Percentiles rank a stretch among this genome's conserved stretches.
phyloP scores from a whole-genome alignment of 2,888 invertebrate genomes.

The Chelonus formosanus region DNA sequence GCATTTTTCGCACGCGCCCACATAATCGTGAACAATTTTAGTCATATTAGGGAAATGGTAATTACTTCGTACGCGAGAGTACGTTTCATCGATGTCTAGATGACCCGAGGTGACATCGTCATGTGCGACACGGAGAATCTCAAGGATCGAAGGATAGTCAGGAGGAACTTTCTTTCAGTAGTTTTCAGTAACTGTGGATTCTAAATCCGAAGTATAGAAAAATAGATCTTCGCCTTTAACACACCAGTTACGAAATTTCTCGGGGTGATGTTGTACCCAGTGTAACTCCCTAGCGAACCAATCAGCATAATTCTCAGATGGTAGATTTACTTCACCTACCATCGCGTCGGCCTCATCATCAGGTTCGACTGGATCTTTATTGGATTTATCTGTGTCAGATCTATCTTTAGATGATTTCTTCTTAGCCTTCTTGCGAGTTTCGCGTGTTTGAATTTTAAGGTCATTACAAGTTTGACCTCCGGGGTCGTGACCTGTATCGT shows the following conservation, averaged over 20 bases:
- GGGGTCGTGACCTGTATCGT: too few relatives aligned
- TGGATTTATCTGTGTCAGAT: too few relatives aligned
- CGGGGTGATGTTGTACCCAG: constrained; percentile 7
- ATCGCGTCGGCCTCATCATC: too few relatives aligned
- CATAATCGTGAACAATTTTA: constrained; percentile 18
- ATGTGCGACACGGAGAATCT: constrained; percentile 14
- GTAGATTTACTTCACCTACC: too few relatives aligned
- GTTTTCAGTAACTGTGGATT: constrained; percentile 27
- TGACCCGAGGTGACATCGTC: constrained; percentile 7
- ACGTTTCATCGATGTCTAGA: constrained; percentile 32
- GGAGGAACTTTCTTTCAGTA: constrained; percentile 30
- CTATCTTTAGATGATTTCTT: too few relatives aligned
- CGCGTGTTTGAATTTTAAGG: too few relatives aligned
- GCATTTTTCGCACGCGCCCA: constrained; percentile 27
- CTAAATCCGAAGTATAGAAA: constrained; percentile 23
- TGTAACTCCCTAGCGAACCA: constrained; percentile 32
- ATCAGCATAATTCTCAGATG: too few relatives aligned
- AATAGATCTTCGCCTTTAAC: constrained; percentile 16
- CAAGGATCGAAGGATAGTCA: neutral
- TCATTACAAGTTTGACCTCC: constrained; percentile 29
- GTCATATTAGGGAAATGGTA: constrained; percentile 32
- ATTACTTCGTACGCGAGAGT: constrained; percentile 27
- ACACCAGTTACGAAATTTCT: constrained; percentile 30
- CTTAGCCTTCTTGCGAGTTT: too few relatives aligned
- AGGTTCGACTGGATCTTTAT: too few relatives aligned